Conservation (phyloP, 2,113 vertebrate genomes). For the Malurus elegans region DNA sequence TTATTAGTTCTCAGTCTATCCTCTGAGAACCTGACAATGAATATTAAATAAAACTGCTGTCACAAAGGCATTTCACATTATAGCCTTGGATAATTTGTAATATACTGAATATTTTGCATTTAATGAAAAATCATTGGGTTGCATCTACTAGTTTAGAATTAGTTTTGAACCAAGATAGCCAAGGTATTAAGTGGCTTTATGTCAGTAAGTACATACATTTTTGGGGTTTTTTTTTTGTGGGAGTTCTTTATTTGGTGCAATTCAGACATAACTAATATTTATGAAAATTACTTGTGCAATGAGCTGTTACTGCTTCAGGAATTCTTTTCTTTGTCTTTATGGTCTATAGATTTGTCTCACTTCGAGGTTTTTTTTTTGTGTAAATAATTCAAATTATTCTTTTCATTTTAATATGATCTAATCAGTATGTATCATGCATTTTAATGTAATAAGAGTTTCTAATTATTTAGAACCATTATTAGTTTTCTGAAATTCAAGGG, state of each 20-base stretch:
- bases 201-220: neutral
- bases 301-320: conserved; percentile 14
- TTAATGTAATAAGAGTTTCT: conserved; percentile 56
- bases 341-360: conserved; percentile 21
- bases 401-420: conserved; percentile 37
- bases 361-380: neutral
- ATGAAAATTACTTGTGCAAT: conserved; percentile 20
- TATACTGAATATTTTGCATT: conserved; percentile 31
- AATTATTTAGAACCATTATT: conserved; percentile 40
- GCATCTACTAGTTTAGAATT: conserved; percentile 27
- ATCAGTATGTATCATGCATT: conserved; percentile 58
- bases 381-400: conserved; percentile 51
- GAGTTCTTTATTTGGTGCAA: conserved; percentile 17
- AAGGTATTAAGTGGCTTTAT: conserved; percentile 3
- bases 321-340: conserved; percentile 56
- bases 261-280: conserved; percentile 37
- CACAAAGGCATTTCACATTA: conserved; percentile 30
- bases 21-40: conserved; percentile 44
- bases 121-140: conserved; percentile 33
- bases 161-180: conserved; percentile 1
- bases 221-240: neutral
- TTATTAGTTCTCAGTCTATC: conserved; percentile 41
- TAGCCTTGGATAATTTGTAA: conserved; percentile 39
- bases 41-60: conserved; percentile 28
- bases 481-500: conserved; percentile 23